Evolutionary conservation across 2,113 vertebrate genomes (phyloP), one percentile per base, ranked within the genome.

Genomic region (Centropristis striata): DNA sequence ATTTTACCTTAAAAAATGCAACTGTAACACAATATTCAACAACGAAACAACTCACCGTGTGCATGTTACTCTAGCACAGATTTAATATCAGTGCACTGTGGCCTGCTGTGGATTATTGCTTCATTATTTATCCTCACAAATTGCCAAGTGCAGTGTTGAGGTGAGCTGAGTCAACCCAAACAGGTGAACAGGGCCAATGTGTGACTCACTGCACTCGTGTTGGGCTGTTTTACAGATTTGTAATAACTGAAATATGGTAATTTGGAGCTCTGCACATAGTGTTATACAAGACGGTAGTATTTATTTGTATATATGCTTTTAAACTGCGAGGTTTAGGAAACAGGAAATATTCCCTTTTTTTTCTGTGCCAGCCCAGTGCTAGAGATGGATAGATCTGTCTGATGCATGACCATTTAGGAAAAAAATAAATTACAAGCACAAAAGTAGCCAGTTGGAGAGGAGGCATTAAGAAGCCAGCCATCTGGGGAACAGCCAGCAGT

Each of bases 71-170:
- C 74, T n/a, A 20, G 27, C 64, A 49, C 68, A 83, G 70, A 77
- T 65, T 72, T 74, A 78, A 65, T 80, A 69, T 72, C 57, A 14
- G 58, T 57, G 85, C 41, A 46, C 69, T 78, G 55, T 57, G 59
- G 46, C 78, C 65, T 75, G 60, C 60, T 70, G 58, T 27, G 72
- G 73, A 59, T 87, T 72, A 85, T 61, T 36, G 42, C 85, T 61
- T 81, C 78, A 82, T 87, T 85, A 86, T 87, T 78, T 72, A 84
- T 76, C 58, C n/a, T 76, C 57, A 27, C 79, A 81, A 72, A 81
- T 83, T 82, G 78, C 85, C 87, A 81, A 84, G 73, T 80, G 80
- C 74, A 70, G 79, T 25, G 71, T 44, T 68, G 81, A 76, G 47
- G 67, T 68, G 77, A 84, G 72, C 68, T 72, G 73, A 88, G 71